Conservation (phyloP, 2,113 vertebrate genomes). For the Sebastes schlegelii region DNA sequence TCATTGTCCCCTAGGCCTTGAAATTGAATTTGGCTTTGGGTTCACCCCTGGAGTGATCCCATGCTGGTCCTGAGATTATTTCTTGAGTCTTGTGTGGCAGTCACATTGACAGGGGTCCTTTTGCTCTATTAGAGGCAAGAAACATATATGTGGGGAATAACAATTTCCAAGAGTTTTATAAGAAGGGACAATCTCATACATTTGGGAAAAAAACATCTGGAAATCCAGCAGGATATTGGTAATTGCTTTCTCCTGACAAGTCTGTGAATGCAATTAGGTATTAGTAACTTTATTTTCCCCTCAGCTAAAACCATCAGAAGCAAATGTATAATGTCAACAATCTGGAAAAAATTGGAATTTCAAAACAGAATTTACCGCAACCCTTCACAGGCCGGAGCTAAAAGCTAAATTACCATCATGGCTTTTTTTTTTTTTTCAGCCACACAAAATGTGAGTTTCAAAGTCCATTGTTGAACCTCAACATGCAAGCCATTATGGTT, state of each 20-base stretch:
- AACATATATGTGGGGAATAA: constrained; percentile 1
- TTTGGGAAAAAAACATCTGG: constrained; percentile 51
- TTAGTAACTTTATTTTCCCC: constrained; percentile 38
- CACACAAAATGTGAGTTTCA: not conserved
- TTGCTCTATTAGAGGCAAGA: constrained; percentile 15
- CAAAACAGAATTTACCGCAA: constrained; percentile 21
- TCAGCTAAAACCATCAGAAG: constrained; percentile 16
- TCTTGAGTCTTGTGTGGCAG: constrained; percentile 33
- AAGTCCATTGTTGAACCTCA: not conserved
- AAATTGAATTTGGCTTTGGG: constrained; percentile 67
- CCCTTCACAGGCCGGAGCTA: not conserved
- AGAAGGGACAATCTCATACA: constrained; percentile 31
- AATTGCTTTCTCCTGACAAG: constrained; percentile 39
- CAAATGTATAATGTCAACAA: constrained; percentile 10
- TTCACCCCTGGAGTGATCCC: constrained; percentile 51
- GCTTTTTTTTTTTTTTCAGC: constrained; percentile 7
- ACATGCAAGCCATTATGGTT: not conserved
- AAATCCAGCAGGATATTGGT: constrained; percentile 26
- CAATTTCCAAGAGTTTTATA: constrained; percentile 42
- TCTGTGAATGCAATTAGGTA: constrained; percentile 33
- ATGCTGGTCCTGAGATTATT: constrained; percentile 59
- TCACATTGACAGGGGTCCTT: constrained; percentile 30
- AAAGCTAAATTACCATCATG: not conserved
- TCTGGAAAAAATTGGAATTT: constrained; percentile 8
- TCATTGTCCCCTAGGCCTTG: constrained; percentile 41